These are phyloP conservation scores for Aplidium turbinatum DNA, from an alignment of 23 tunicate genomes.

Conservation along the genomic window DNA sequence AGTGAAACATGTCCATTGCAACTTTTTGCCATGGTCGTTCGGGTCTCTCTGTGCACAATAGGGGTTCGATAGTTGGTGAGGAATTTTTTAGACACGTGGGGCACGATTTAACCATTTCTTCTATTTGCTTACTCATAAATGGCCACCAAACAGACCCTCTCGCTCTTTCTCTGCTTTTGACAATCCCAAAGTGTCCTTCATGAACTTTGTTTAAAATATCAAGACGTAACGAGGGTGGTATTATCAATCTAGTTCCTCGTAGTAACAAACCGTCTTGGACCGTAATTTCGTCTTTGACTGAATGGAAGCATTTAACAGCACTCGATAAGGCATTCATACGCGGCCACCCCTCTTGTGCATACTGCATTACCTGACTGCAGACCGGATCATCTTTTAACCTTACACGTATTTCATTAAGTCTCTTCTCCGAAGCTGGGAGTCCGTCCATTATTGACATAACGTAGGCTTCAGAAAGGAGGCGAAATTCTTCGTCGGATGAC, in stretches of 20 bases:
- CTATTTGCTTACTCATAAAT: constrained; percentile 12
- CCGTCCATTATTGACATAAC: neutral
- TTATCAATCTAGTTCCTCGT: neutral
- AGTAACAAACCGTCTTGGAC: neutral
- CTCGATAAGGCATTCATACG: no score
- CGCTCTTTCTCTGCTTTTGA: constrained; percentile 11
- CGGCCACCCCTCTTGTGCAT: constrained; percentile 20
- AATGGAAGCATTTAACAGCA: neutral
- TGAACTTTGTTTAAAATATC: constrained; percentile 15
- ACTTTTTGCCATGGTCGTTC: constrained; percentile 33
- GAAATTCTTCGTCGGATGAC: neutral
- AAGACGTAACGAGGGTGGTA: neutral
- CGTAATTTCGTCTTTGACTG: neutral
- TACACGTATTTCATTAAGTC: neutral
- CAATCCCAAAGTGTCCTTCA: constrained; percentile 21
- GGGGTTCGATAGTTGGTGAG: constrained; percentile 20
- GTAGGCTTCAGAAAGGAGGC: neutral
- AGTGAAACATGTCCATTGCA: constrained; percentile 11
- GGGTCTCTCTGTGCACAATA: constrained; percentile 10
- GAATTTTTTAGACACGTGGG: constrained; percentile 3
- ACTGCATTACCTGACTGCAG: constrained; percentile 3
- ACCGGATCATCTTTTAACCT: neutral
- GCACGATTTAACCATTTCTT: constrained; percentile 11
- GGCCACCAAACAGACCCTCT: constrained; percentile 20
- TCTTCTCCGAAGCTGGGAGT: constrained; percentile 22